Evolutionary conservation across 2,113 vertebrate species (phyloP).

Genomic region (Pseudopodoces humilis): DNA sequence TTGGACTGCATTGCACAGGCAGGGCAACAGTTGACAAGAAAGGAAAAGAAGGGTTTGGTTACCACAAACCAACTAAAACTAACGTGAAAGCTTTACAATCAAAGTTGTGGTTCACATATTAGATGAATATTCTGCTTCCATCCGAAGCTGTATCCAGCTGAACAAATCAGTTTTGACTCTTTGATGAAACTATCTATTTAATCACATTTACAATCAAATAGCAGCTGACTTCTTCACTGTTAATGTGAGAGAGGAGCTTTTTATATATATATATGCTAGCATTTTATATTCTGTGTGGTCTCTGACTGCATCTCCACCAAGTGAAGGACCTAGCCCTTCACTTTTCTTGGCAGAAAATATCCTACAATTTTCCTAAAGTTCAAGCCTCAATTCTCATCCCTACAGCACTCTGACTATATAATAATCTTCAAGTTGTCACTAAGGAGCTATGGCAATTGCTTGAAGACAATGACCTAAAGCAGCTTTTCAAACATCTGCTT

Average conservation of each 20-base stretch:
- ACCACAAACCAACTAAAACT: not conserved
- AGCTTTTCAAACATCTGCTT: not conserved
- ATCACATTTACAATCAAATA: not conserved
- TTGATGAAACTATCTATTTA: not conserved
- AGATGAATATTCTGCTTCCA: not conserved
- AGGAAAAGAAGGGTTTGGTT: not conserved
- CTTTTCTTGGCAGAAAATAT: not conserved
- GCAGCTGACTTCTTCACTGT: not conserved
- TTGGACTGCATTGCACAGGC: not conserved
- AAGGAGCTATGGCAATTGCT: not conserved
- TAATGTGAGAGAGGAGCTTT: rapidly evolving
- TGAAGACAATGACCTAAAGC: not conserved
- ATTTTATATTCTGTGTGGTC: not conserved
- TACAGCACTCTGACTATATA: not conserved
- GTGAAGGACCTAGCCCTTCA: not conserved
- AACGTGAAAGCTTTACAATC: not conserved
- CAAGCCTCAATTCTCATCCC: not conserved
- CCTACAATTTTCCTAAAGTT: not conserved
- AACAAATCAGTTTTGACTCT: not conserved
- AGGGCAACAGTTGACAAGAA: not conserved
- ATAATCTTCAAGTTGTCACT: not conserved
- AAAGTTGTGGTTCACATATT: not conserved
- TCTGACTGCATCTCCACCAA: not conserved
- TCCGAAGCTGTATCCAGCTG: not conserved
- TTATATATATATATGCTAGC: not conserved